Conservation (phyloP, 2,113 vertebrate species). For the Mirza zaza region DNA sequence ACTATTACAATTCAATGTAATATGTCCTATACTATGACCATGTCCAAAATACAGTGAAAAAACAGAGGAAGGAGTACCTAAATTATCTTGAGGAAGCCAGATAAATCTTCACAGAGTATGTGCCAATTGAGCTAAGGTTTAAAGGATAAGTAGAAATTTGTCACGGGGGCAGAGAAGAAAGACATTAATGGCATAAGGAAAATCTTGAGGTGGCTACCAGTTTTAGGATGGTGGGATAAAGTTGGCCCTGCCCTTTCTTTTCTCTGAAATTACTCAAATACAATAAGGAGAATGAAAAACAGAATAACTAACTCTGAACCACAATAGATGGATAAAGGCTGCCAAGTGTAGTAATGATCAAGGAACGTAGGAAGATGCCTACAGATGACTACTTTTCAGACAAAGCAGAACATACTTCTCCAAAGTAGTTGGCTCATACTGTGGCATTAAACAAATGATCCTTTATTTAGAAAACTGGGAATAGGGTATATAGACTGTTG, state of each 20-base stretch:
- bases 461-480: slow-evolving; percentile 32
- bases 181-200: not conserved
- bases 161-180: not conserved
- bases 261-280: slow-evolving; percentile 37
- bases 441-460: not conserved
- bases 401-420: not conserved
- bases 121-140: not conserved
- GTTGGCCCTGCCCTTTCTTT: not conserved
- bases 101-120: slow-evolving; percentile 3
- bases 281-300: slow-evolving; percentile 1
- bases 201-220: not conserved
- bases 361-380: not conserved
- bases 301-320: not conserved
- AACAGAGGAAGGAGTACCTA: not conserved
- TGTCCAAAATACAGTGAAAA: slow-evolving; percentile 3
- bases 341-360: not conserved
- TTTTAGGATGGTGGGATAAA: not conserved
- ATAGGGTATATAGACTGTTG: not conserved
- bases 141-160: slow-evolving; percentile 9
- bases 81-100: not conserved
- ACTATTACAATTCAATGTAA: not conserved
- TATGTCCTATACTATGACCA: not conserved
- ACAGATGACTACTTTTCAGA: not conserved
- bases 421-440: not conserved
- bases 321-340: not conserved